Percentiles rank a stretch among this genome's conserved stretches.
Evolutionary conservation across 2,113 vertebrate genomes (phyloP).

Genomic region (Lepidothrix coronata): DNA sequence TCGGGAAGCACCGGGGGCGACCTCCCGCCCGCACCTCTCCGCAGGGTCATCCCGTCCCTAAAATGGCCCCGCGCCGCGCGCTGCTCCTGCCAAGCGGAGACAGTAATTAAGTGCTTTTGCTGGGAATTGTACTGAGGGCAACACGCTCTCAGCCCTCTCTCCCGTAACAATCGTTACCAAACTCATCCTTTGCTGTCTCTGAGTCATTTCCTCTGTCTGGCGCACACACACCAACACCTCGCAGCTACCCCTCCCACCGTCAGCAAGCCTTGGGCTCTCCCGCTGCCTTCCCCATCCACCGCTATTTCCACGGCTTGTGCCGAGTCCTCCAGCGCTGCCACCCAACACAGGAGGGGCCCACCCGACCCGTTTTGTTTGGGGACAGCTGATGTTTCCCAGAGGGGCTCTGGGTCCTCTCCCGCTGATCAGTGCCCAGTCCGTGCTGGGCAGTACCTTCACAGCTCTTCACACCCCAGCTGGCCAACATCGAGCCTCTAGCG

Average conservation of each 20-base stretch:
- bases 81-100: neutral
- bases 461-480: accelerated
- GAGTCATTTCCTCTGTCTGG: conserved; percentile 22
- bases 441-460: neutral
- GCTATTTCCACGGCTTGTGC: accelerated
- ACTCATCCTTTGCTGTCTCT: neutral
- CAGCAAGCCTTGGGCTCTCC: neutral
- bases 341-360: accelerated
- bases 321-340: accelerated
- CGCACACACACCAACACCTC: neutral
- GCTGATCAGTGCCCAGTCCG: neutral
- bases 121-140: accelerated
- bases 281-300: neutral
- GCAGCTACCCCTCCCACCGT: accelerated
- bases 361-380: accelerated
- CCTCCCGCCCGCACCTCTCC: neutral
- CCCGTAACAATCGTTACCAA: neutral
- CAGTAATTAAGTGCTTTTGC: neutral
- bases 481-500: accelerated
- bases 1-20: accelerated
- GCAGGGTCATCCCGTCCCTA: neutral
- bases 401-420: neutral
- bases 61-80: neutral
- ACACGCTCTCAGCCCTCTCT: neutral
- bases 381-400: neutral